Evolutionary conservation across 2,888 invertebrate genomes (phyloP).

Genomic region (Cyaniris semiargus): DNA sequence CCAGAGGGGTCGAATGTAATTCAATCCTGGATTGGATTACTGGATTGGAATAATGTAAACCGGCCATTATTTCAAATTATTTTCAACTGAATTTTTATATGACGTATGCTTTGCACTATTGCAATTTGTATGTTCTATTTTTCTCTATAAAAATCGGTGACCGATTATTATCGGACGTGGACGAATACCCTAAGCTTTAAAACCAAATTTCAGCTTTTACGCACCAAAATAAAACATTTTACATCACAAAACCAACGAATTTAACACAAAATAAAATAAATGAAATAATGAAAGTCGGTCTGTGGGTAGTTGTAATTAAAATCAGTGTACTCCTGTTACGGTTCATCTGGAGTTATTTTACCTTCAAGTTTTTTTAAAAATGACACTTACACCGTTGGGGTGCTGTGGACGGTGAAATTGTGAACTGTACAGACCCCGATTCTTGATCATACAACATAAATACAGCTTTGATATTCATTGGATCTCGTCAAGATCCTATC

Average conservation of each 20-base stretch:
- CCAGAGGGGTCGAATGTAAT: too few relatives aligned
- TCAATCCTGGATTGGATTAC: too few relatives aligned
- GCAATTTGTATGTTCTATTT: too few relatives aligned
- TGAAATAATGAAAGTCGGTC: slow-evolving; percentile 1
- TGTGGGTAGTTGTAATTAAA: slow-evolving; percentile 27
- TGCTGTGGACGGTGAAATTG: neutral
- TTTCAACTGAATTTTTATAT: too few relatives aligned
- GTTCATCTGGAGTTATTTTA: neutral
- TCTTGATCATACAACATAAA: neutral
- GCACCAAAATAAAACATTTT: neutral
- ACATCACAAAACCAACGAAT: slow-evolving; percentile 18
- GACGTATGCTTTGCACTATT: too few relatives aligned
- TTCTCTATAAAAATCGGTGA: too few relatives aligned
- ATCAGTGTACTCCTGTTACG: slow-evolving; percentile 10
- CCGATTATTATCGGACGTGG: too few relatives aligned
- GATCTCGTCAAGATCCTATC: too few relatives aligned
- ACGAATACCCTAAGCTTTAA: neutral
- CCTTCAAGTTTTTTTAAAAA: neutral
- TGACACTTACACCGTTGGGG: neutral
- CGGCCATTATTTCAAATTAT: too few relatives aligned
- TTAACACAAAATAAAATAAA: slow-evolving; percentile 3
- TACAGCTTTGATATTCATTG: neutral
- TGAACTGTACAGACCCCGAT: neutral
- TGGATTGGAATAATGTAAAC: too few relatives aligned
- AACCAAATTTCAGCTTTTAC: neutral